Evolutionary conservation across 2,797 vertebrate species (phyloP).

Genomic region (Neosilurus hyrtlii): DNA sequence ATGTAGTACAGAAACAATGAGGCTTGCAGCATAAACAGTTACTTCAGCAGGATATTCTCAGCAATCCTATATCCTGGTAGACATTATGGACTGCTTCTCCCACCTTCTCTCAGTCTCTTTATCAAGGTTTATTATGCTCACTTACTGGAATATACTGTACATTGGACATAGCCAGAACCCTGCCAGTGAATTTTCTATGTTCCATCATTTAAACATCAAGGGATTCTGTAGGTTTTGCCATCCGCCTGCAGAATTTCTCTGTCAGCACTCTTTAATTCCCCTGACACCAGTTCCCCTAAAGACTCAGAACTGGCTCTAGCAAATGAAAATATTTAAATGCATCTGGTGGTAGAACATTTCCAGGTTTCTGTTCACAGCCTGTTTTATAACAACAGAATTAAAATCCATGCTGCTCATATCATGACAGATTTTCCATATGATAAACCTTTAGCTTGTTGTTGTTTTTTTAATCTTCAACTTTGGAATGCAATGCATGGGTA

Average conservation of each 20-base stretch:
- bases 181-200: not conserved
- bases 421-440: slow-evolving; percentile 42
- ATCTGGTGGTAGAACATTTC: slow-evolving; percentile 46
- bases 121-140: slow-evolving; percentile 6
- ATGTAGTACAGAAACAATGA: not conserved
- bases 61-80: not conserved
- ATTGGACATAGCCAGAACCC: slow-evolving; percentile 13
- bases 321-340: slow-evolving; percentile 51
- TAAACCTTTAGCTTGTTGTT: slow-evolving; percentile 47
- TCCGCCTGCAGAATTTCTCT: slow-evolving; percentile 26
- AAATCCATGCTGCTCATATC: slow-evolving; percentile 38
- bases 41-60: not conserved
- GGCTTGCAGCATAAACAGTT: not conserved
- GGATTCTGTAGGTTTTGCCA: slow-evolving; percentile 14
- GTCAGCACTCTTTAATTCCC: slow-evolving; percentile 31
- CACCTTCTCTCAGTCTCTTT: not conserved
- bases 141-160: slow-evolving; percentile 28
- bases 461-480: slow-evolving; percentile 14
- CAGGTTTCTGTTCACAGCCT: slow-evolving; percentile 44
- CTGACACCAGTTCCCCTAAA: slow-evolving; percentile 17
- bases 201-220: slow-evolving; percentile 21
- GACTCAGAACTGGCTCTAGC: slow-evolving; percentile 6
- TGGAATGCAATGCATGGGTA: slow-evolving; percentile 27
- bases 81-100: not conserved
- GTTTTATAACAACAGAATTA: slow-evolving; percentile 36